Conservation (phyloP, 1,140 invertebrate genomes). For the Drosophila willistoni region DNA sequence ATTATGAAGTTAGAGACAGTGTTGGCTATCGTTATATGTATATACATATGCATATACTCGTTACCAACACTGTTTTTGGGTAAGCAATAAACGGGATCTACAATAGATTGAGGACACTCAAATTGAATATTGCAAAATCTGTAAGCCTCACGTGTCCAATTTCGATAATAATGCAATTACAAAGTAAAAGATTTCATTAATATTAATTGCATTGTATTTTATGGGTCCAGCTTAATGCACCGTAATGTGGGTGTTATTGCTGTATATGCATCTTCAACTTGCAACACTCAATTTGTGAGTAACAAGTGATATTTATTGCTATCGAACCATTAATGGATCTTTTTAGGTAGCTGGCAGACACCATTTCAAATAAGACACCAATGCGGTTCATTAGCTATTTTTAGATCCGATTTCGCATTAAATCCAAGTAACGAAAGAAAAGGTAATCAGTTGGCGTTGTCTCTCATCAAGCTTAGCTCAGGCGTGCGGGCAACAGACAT, state of each 20-base stretch:
- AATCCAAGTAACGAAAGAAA: conserved; percentile 19
- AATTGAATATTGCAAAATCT: no score
- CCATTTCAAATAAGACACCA: background rate
- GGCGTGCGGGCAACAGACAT: conserved; percentile 58
- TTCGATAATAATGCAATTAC: no score
- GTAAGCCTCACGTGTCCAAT: no score
- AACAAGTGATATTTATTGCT: background rate
- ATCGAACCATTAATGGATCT: conserved; percentile 5
- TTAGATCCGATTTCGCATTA: conserved; percentile 28
- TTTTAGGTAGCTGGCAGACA: background rate
- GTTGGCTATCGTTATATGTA: no score
- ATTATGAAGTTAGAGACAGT: no score
- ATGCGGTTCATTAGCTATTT: conserved; percentile 35
- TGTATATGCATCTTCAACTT: background rate
- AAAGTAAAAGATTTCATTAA: no score
- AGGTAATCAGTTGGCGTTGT: conserved; percentile 14
- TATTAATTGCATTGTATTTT: no score
- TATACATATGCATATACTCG: no score
- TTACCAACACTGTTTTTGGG: no score
- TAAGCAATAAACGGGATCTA: no score
- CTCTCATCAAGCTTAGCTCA: conserved; percentile 23
- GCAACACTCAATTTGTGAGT: background rate
- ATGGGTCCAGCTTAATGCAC: no score
- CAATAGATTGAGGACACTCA: no score
- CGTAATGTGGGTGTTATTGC: background rate